Evolutionary conservation across 2,888 invertebrate genomes (phyloP), one percentile per base, ranked within the genome.

Genomic region (Cataglyphis albicans): DNA sequence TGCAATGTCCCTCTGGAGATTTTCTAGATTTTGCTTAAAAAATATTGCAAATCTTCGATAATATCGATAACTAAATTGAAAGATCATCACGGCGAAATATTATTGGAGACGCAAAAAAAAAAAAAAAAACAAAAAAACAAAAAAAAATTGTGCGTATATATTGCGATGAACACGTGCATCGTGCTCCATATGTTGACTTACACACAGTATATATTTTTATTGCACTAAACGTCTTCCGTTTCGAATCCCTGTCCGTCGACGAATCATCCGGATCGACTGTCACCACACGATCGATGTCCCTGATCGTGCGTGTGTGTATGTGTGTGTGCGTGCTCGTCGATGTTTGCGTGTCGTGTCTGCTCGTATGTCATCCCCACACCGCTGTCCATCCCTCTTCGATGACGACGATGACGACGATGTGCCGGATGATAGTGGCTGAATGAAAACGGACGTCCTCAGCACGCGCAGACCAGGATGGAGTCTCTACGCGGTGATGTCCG

Each of bases 371-470:
- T 29, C 55, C 78, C 73, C 44, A 68, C 61, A 72, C 78, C 76
- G 65, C 81, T 73, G 44, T 57, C 73, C 48, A 21, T 48, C 55
- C 61, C 70, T 70, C 52, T 48, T 41, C 87, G 63, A 83, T 74
- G 86, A 81, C 65, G 74, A 78, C 64, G 65, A 59, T 32, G 57
- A 78, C 82, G 29, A 57, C 74, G 41, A 52, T 78, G 94, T 70
- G 64, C 80, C 83, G 76, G 76, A 21, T 59, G 74, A 75, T 91
- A 97, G 97, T 97, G 97, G 97, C 95, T 97, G 96, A 97, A 97
- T 95, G 97, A 97, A 95, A 97, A 97, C 95, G 96, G 97, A 90
- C 96, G 55, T 83, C 75, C 89, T 96, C 96, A 95, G 97, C 87
- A 84, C 82, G 67, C 78, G 35, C 81, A 32, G 52, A 2, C 70